Percentiles rank a stretch among this genome's conserved stretches.
Conservation (phyloP, 2,888 invertebrate species). For the Leptothorax acervorum region DNA sequence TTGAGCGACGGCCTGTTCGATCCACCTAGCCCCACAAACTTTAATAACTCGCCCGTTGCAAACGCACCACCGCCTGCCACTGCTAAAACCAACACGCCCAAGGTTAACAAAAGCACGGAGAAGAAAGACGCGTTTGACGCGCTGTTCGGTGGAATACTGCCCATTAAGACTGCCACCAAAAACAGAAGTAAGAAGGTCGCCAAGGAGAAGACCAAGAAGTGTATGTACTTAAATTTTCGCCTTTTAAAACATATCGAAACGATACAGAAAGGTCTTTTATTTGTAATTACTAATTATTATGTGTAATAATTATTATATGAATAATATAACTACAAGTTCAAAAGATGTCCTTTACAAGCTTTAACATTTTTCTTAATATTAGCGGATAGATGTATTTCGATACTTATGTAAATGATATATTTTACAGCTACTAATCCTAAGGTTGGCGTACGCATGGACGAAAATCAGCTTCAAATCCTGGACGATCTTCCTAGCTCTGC, state of each 20-base stretch:
- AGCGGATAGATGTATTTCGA: background rate
- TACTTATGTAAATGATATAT: slow-evolving; percentile 18
- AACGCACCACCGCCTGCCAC: slow-evolving; percentile 54
- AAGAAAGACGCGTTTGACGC: slow-evolving; percentile 88
- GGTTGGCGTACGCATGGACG: slow-evolving; percentile 91
- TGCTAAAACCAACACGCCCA: slow-evolving; percentile 75
- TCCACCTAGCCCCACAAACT: slow-evolving; percentile 88
- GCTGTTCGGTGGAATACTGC: slow-evolving; percentile 87
- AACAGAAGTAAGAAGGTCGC: slow-evolving; percentile 84
- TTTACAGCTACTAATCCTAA: slow-evolving; percentile 88
- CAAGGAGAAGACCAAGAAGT: slow-evolving; percentile 86
- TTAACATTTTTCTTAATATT: slow-evolving; percentile 3
- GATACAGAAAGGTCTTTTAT: background rate
- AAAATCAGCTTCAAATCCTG: slow-evolving; percentile 92
- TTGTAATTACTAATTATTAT: background rate
- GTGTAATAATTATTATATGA: background rate
- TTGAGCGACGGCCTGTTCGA: slow-evolving; percentile 95
- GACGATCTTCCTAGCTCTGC: slow-evolving; percentile 97
- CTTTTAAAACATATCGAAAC: background rate
- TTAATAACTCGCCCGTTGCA: slow-evolving; percentile 74
- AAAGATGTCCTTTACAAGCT: background rate
- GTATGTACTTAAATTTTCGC: slow-evolving; percentile 78
- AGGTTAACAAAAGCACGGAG: slow-evolving; percentile 64
- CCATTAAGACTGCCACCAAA: slow-evolving; percentile 81
- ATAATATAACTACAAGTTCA: background rate